Evolutionary conservation across 2,797 vertebrate genomes (phyloP).

Genomic region (Numenius phaeopus): DNA sequence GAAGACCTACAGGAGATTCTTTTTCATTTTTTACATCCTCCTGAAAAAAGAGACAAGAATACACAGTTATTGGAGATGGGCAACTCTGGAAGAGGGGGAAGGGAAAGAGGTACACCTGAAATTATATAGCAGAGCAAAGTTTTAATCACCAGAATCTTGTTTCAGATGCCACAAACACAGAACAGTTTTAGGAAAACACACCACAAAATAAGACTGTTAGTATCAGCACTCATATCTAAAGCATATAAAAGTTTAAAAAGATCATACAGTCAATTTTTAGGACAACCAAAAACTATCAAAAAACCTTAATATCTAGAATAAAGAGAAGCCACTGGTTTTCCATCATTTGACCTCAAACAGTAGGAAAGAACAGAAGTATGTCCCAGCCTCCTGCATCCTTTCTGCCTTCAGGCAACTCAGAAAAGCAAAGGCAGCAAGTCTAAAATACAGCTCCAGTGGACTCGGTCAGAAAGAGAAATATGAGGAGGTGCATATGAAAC

Average conservation of each 20-base stretch:
- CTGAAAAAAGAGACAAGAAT: neutral
- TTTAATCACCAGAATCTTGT: neutral
- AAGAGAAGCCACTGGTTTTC: neutral
- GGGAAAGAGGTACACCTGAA: accelerated
- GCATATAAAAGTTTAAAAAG: neutral
- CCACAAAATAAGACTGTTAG: neutral
- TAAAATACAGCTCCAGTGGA: neutral
- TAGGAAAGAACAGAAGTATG: accelerated
- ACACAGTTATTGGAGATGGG: neutral
- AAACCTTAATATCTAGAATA: neutral
- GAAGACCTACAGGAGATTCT: neutral
- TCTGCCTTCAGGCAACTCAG: neutral
- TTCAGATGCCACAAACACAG: neutral
- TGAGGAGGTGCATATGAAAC: neutral
- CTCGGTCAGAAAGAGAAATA: neutral
- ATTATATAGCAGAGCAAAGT: neutral
- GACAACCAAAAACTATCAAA: neutral
- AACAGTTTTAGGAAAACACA: neutral
- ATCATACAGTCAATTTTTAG: neutral
- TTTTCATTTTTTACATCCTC: neutral
- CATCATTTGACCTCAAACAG: neutral
- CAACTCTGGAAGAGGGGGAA: neutral
- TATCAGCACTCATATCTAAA: neutral
- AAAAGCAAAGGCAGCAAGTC: neutral
- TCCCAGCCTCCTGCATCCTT: neutral